Base-by-base conservation (phyloP, 1,140 invertebrate genomes). In the Drosophila santomea region DNA sequence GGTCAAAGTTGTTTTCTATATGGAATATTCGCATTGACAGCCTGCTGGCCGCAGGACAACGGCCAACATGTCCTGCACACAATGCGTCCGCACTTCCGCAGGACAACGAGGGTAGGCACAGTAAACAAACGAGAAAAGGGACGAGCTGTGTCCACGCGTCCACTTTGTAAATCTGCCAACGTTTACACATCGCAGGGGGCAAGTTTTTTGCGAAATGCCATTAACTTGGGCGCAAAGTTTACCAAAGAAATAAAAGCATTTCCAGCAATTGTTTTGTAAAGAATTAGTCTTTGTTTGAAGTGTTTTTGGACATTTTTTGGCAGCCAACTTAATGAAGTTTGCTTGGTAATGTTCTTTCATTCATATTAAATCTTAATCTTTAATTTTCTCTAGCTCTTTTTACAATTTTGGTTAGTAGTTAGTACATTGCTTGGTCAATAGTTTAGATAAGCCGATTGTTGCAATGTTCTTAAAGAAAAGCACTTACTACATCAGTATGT, bases 11-110 rank as follows among this genome's bases (percentile, higher is more conserved):
- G 76, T 77, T 64, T 78, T 72, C 66, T 59, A 71, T 78, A 78
- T 78, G 76, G 72, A 77, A 78, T 78, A 78, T 71, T 71, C 74
- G 67, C 74, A 78, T 77, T 60, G 76, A 78, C 76, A 78, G 76
- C 25, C 74, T 47, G 59, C 60, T 78, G 60, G 74, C 76, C 74
- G 59, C 74, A 72, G 75, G 64, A 76, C 75, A 77, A 20, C 32
- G 75, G 32, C 61, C 41, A 74, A 66, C 73, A 66, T 48, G 55
- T 32, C 25, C 50, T 14, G 50, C 50, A 69, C 20, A 56, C 61
- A 45, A 17, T n/a, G 28, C 14, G 51, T 23, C 15, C 23, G 32
- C 36, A 20, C 28, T 51, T 10, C 5, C 20, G 15, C 17, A 11
- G 23, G 20, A 58, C 14, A 20, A 17, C 25, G 50, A 66, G 51